Percentiles rank a stretch among this genome's conserved stretches.
These are phyloP conservation scores for Epistrophe eligans DNA, from an alignment of 2,888 invertebrate genomes.

Conservation along the genomic window DNA sequence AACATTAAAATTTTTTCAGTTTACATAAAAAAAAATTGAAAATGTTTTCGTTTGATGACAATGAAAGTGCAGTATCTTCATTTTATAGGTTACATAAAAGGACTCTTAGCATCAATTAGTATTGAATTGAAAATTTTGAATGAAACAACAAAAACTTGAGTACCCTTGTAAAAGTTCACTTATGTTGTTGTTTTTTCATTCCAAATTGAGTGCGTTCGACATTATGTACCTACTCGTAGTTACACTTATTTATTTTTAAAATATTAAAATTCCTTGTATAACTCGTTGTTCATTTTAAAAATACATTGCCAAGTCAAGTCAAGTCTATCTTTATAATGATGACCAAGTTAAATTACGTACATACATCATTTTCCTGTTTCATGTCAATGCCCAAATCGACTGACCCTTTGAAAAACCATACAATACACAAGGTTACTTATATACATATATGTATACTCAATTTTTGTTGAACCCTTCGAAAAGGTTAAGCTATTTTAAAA, in stretches of 20 bases:
- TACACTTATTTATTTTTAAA: not conserved
- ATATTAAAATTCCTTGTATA: not conserved
- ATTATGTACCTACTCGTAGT: too few species aligned
- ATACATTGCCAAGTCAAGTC: not conserved
- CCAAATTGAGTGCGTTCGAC: too few species aligned
- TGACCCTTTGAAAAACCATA: constrained; percentile 3
- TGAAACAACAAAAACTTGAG: too few species aligned
- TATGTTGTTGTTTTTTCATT: too few species aligned
- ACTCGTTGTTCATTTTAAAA: not conserved
- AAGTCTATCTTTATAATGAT: not conserved
- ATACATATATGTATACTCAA: not conserved
- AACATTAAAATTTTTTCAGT: too few species aligned
- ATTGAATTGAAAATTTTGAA: too few species aligned
- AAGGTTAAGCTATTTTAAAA: constrained; percentile 25
- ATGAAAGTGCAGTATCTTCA: too few species aligned
- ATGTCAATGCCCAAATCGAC: not conserved
- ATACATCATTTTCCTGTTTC: not conserved
- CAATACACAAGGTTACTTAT: not conserved
- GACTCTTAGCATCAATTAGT: too few species aligned
- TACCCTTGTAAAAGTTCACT: too few species aligned
- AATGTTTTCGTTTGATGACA: too few species aligned
- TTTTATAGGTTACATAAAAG: too few species aligned
- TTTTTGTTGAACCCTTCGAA: not conserved
- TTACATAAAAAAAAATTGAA: too few species aligned
- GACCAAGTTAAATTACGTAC: constrained; percentile 13